A percentile compares a stretch with the other conserved stretches of the same genome.
These are phyloP conservation scores for Equus quagga DNA, from an alignment of 2,113 vertebrate species.

Conservation along the genomic window DNA sequence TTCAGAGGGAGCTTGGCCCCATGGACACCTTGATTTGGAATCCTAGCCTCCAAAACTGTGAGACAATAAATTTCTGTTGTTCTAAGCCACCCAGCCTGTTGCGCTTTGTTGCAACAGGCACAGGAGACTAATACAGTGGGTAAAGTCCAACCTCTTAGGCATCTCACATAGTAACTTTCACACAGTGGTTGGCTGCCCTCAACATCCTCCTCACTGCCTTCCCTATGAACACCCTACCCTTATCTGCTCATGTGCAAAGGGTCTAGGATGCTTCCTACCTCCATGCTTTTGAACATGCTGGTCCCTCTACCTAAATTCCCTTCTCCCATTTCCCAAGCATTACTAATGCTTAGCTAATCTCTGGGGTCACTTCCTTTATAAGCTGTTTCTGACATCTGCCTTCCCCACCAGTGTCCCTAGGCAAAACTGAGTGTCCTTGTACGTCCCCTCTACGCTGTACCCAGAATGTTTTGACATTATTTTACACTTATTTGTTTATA, in stretches of 20 bases:
- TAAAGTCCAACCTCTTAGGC: background rate
- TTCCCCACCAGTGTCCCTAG: background rate
- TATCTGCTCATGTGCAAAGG: background rate
- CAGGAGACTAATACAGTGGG: background rate
- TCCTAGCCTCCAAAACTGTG: background rate
- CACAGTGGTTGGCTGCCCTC: background rate
- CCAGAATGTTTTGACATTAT: background rate
- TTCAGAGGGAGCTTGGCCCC: background rate
- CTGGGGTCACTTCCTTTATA: no score
- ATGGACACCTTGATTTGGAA: background rate
- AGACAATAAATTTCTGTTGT: background rate
- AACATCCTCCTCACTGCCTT: background rate
- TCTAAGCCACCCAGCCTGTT: background rate
- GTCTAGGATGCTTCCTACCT: background rate
- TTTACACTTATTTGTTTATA: background rate
- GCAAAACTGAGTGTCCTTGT: background rate
- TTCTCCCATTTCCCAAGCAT: background rate
- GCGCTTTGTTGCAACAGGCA: background rate
- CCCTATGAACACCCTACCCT: background rate
- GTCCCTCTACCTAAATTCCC: background rate
- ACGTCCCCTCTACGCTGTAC: background rate
- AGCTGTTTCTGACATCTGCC: background rate
- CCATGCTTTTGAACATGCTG: background rate
- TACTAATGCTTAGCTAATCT: background rate
- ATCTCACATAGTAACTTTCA: background rate